Percentiles rank a stretch among this genome's conserved stretches.
phyloP scores from a whole-genome alignment of 2,797 vertebrate species.

The Petrocephalus schoutedeni region DNA sequence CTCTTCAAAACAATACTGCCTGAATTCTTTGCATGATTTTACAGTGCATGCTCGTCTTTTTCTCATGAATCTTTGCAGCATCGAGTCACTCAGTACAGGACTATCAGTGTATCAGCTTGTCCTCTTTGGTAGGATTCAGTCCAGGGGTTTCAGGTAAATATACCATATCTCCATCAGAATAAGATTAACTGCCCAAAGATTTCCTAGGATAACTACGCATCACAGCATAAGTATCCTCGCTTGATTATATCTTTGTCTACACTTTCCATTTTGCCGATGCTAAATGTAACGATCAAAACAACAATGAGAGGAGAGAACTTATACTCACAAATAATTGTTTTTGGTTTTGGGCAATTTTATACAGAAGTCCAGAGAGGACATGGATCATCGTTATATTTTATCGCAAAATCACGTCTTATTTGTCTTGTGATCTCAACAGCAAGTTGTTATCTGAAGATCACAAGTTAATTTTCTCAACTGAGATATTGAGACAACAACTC shows the following conservation, averaged over 20 bases:
- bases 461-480: background rate
- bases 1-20: background rate
- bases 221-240: background rate
- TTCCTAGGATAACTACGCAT: background rate
- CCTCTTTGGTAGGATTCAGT: background rate
- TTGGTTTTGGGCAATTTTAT: background rate
- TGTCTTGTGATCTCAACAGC: background rate
- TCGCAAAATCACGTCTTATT: too few relatives aligned
- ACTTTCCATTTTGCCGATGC: background rate
- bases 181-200: background rate
- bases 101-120: background rate
- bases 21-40: background rate
- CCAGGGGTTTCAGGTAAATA: background rate
- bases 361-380: background rate
- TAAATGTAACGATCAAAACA: background rate
- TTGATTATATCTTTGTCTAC: background rate
- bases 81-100: background rate
- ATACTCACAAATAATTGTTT: background rate
- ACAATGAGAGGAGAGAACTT: background rate
- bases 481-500: background rate
- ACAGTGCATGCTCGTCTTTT: background rate
- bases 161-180: background rate
- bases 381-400: background rate
- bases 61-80: background rate
- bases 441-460: background rate